A percentile compares a stretch with the other conserved stretches of the same genome.
These are phyloP conservation scores for Brachyopa scutellaris DNA, from an alignment of 2,888 invertebrate genomes.

Conservation along the genomic window DNA sequence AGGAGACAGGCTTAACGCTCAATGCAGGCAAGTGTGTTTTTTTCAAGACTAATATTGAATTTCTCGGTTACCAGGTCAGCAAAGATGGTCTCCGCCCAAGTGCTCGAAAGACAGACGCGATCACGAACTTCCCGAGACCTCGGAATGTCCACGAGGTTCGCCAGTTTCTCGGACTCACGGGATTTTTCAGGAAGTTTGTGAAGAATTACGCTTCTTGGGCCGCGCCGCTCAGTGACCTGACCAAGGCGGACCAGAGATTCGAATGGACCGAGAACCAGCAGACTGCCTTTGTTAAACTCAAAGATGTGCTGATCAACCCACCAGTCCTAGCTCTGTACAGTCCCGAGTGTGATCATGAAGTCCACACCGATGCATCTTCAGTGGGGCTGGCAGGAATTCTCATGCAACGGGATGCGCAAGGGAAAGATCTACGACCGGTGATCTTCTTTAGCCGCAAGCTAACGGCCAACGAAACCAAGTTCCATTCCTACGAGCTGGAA, in stretches of 20 bases:
- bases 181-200: conserved; percentile 14
- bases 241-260: not conserved
- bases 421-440: not conserved
- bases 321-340: conserved; percentile 23
- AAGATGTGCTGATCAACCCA: not conserved
- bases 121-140: not conserved
- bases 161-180: conserved; percentile 8
- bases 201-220: not conserved
- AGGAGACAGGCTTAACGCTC: too few relatives aligned
- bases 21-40: too few relatives aligned
- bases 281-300: not conserved
- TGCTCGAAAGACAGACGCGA: conserved; percentile 2
- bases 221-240: not conserved
- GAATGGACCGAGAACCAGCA: not conserved
- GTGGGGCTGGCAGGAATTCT: conserved; percentile 38
- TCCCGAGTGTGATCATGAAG: conserved; percentile 17
- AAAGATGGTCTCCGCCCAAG: too few relatives aligned
- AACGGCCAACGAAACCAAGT: conserved; percentile 71
- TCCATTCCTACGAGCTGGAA: conserved; percentile 76
- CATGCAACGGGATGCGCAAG: not conserved
- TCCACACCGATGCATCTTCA: conserved; percentile 38
- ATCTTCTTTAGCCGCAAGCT: too few relatives aligned
- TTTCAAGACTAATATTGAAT: too few relatives aligned
- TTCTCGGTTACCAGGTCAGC: too few relatives aligned
- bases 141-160: conserved; percentile 13